Conservation (phyloP, 2,797 vertebrate species). For the Threskiornis aethiopicus region DNA sequence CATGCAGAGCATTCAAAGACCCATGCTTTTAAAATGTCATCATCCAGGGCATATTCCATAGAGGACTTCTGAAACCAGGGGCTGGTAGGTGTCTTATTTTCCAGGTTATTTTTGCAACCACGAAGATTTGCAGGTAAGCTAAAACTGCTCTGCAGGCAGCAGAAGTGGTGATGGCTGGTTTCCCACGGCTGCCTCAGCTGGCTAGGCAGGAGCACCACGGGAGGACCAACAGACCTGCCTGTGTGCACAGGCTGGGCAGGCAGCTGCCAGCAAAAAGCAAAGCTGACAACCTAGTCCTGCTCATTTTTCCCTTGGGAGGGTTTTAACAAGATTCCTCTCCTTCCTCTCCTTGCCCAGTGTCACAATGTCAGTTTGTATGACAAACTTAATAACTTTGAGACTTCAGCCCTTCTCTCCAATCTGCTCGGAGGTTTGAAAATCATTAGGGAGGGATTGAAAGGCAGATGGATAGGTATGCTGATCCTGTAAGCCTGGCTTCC, state of each 20-base stretch:
- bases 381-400: neutral
- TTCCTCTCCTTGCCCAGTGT: neutral
- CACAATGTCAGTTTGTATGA: neutral
- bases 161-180: neutral
- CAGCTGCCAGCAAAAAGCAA: neutral
- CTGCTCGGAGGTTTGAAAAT: neutral
- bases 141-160: neutral
- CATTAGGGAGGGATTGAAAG: neutral
- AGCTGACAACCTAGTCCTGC: neutral
- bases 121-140: neutral
- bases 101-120: neutral
- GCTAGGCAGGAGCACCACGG: neutral
- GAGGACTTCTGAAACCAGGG: neutral
- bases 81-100: neutral
- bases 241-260: neutral
- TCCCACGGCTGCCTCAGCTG: neutral
- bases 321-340: neutral
- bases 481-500: neutral
- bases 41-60: neutral
- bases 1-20: neutral
- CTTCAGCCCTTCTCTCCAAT: neutral
- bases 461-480: neutral
- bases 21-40: neutral
- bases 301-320: accelerated
- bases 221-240: neutral